Percentiles rank a stretch among this genome's conserved stretches.
phyloP scores from a whole-genome alignment of 2,888 invertebrate species.

The Adelognathus sp. region DNA sequence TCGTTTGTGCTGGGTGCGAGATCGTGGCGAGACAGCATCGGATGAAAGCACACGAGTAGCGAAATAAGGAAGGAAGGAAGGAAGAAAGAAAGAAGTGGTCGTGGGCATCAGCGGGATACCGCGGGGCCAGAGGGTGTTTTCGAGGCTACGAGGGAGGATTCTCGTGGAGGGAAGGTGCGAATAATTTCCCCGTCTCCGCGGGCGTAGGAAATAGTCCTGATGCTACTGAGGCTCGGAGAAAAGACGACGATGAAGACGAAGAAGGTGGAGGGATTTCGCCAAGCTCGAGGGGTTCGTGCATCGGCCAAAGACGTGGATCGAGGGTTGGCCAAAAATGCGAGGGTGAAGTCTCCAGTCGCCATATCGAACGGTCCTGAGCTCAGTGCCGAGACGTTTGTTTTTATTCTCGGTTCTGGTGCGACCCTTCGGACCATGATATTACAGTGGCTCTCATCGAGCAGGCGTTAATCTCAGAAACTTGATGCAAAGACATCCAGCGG shows the following conservation, averaged over 20 bases:
- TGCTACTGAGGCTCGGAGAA: conserved; percentile 25
- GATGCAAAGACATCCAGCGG: too few relatives aligned
- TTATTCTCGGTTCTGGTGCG: conserved; percentile 51
- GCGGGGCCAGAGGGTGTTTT: conserved; percentile 34
- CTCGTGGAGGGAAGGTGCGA: conserved; percentile 66
- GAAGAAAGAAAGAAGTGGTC: too few relatives aligned
- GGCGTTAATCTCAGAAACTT: background rate
- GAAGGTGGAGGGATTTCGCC: conserved; percentile 46
- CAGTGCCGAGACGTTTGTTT: conserved; percentile 59
- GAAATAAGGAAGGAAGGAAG: conserved; percentile 54
- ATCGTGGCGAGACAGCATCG: conserved; percentile 27
- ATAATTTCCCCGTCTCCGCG: conserved; percentile 66
- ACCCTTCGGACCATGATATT: conserved; percentile 58
- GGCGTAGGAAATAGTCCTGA: conserved; percentile 53
- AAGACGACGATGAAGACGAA: conserved; percentile 47
- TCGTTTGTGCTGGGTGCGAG: conserved; percentile 20
- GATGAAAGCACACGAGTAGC: conserved; percentile 24
- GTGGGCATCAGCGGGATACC: conserved; percentile 37
- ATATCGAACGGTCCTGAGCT: conserved; percentile 57
- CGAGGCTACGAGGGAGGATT: conserved; percentile 35
- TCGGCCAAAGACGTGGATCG: conserved; percentile 52
- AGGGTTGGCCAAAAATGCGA: conserved; percentile 60
- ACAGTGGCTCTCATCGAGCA: conserved; percentile 62
- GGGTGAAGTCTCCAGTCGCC: conserved; percentile 54
- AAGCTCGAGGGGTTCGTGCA: conserved; percentile 52